These are phyloP conservation scores for Gavialis gangeticus DNA, from an alignment of 2,113 vertebrate genomes.

Conservation along the genomic window DNA sequence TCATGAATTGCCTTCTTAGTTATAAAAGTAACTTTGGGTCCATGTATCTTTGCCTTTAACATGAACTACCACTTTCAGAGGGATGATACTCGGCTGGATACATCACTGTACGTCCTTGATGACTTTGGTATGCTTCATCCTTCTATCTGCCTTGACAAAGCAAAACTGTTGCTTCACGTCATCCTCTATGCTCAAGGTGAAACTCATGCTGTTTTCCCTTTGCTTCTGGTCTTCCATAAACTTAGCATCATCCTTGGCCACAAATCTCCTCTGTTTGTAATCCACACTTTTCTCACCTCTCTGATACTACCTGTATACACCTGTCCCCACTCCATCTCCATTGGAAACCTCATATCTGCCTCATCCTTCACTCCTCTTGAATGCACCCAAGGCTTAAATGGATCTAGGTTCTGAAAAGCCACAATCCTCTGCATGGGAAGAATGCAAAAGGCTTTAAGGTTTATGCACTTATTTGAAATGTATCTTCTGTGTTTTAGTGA, in stretches of 20 bases:
- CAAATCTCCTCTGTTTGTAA: background rate
- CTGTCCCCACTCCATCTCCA: background rate
- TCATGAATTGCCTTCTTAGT: background rate
- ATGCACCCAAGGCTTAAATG: background rate
- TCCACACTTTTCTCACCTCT: background rate
- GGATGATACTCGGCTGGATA: background rate
- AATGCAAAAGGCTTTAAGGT: background rate
- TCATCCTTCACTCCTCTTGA: background rate
- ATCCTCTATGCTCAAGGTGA: background rate
- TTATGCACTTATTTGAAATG: background rate
- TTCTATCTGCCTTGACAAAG: background rate
- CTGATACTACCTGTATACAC: background rate
- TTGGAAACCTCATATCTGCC: background rate
- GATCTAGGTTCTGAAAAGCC: background rate
- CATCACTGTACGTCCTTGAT: background rate
- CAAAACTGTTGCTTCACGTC: background rate
- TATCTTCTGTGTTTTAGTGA: background rate
- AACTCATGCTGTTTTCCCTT: background rate
- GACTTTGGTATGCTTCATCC: background rate
- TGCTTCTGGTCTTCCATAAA: background rate
- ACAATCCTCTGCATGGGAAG: background rate
- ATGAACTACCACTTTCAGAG: background rate
- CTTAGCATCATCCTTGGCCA: background rate
- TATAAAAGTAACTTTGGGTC: constrained; percentile 5
- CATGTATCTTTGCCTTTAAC: background rate